phyloP scores from a whole-genome alignment of 1,140 invertebrate genomes.

The Drosophila mauritiana region DNA sequence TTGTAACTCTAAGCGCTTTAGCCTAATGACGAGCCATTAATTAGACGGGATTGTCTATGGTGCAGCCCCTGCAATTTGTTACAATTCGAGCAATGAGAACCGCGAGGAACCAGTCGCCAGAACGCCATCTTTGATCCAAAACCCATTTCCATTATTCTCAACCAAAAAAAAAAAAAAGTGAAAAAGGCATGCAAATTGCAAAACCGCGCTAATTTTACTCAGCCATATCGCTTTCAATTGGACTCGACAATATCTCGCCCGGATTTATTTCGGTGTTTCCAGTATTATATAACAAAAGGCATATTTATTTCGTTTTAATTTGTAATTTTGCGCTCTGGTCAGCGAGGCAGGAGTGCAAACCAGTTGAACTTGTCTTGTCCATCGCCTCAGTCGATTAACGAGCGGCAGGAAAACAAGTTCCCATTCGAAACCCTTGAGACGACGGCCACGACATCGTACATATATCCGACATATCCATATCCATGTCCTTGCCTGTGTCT shows the following conservation, averaged over 20 bases:
- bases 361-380: conserved; percentile 70
- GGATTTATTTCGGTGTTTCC: conserved; percentile 47
- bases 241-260: conserved; percentile 29
- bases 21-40: conserved; percentile 68
- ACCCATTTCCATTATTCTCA: conserved; percentile 37
- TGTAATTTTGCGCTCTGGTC: conserved; percentile 82
- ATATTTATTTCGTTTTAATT: conserved; percentile 83
- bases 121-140: conserved; percentile 68
- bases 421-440: conserved; percentile 61
- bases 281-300: conserved; percentile 76
- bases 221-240: conserved; percentile 72
- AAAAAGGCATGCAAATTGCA: conserved; percentile 72
- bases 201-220: conserved; percentile 78
- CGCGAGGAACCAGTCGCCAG: conserved; percentile 14
- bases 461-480: conserved; percentile 30
- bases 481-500: conserved; percentile 43
- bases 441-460: too few species aligned
- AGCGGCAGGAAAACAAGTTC: conserved; percentile 63
- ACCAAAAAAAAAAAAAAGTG: neutral
- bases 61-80: conserved; percentile 27
- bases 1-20: conserved; percentile 62
- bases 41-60: conserved; percentile 38
- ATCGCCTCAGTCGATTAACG: conserved; percentile 62
- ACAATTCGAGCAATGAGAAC: conserved; percentile 40
- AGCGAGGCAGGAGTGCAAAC: conserved; percentile 59